These are phyloP conservation scores for Scaptomyza parva DNA, from an alignment of 2,888 invertebrate genomes.

Conservation along the genomic window DNA sequence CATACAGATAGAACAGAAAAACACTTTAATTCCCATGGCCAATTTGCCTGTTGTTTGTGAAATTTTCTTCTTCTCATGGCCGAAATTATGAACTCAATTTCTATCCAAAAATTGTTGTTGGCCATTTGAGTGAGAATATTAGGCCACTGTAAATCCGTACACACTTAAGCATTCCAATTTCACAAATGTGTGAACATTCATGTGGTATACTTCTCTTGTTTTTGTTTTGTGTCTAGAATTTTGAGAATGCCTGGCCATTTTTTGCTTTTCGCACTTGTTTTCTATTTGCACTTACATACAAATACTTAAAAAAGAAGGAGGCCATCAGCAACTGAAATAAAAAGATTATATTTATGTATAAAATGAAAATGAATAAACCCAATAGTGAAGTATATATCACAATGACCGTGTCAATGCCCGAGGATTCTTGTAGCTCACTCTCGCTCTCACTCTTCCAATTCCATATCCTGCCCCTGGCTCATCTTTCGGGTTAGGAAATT, in stretches of 20 bases:
- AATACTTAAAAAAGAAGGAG: slow-evolving; percentile 11
- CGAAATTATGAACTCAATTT: not conserved
- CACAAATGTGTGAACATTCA: too few species aligned
- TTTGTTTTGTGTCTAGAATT: slow-evolving; percentile 20
- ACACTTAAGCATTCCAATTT: not conserved
- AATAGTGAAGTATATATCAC: too few species aligned
- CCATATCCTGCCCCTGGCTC: too few species aligned
- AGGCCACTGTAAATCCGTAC: slow-evolving; percentile 6
- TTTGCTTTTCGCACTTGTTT: slow-evolving; percentile 60
- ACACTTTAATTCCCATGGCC: too few species aligned
- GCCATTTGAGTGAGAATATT: slow-evolving; percentile 4
- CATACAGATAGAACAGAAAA: too few species aligned
- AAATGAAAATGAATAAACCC: too few species aligned
- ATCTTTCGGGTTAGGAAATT: too few species aligned
- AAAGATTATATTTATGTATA: not conserved
- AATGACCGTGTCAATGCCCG: too few species aligned
- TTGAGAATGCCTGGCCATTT: slow-evolving; percentile 29
- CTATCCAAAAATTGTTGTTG: not conserved
- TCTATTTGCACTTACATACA: slow-evolving; percentile 24
- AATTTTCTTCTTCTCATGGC: not conserved
- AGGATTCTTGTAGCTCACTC: too few species aligned
- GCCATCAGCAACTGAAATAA: slow-evolving; percentile 16
- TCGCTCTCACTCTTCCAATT: too few species aligned
- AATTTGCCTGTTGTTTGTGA: too few species aligned
- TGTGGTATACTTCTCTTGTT: not conserved